Percentiles rank a stretch among this genome's conserved stretches.
These are phyloP conservation scores for Carassius auratus DNA, from an alignment of 2,113 vertebrate species.

Conservation along the genomic window DNA sequence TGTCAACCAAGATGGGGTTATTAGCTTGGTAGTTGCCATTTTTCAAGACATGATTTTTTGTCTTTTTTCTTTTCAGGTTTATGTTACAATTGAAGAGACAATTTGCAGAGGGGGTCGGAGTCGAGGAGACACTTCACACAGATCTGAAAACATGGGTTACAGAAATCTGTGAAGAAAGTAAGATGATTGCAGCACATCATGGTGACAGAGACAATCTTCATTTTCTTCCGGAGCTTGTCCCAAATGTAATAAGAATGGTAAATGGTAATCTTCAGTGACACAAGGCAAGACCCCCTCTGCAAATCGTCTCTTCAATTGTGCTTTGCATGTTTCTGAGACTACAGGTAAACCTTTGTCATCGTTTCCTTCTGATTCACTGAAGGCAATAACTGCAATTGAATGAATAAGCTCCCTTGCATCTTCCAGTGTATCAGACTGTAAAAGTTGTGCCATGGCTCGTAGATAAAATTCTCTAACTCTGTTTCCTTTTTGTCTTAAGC, in stretches of 20 bases:
- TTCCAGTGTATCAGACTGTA: slow-evolving; percentile 32
- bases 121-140: background rate
- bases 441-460: slow-evolving; percentile 34
- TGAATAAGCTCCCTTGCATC: slow-evolving; percentile 46
- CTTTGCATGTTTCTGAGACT: slow-evolving; percentile 46
- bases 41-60: no score
- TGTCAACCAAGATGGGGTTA: no score
- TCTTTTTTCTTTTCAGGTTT: no score
- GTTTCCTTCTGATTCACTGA: slow-evolving; percentile 50
- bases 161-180: background rate
- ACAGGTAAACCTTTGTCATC: slow-evolving; percentile 19
- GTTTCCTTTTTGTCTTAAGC: slow-evolving; percentile 24
- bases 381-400: slow-evolving; percentile 44
- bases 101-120: background rate
- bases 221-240: slow-evolving; percentile 50
- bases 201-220: slow-evolving; percentile 54
- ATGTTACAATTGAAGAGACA: no score
- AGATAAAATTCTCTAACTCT: slow-evolving; percentile 43
- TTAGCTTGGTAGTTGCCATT: no score
- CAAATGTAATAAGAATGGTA: slow-evolving; percentile 37
- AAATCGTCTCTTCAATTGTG: background rate
- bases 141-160: slow-evolving; percentile 1
- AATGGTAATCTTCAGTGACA: background rate
- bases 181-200: slow-evolving; percentile 1
- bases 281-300: background rate